Percentiles rank a stretch among this genome's conserved stretches.
Evolutionary conservation across 2,797 vertebrate genomes (phyloP).

Genomic region (Diplodus puntazzo): DNA sequence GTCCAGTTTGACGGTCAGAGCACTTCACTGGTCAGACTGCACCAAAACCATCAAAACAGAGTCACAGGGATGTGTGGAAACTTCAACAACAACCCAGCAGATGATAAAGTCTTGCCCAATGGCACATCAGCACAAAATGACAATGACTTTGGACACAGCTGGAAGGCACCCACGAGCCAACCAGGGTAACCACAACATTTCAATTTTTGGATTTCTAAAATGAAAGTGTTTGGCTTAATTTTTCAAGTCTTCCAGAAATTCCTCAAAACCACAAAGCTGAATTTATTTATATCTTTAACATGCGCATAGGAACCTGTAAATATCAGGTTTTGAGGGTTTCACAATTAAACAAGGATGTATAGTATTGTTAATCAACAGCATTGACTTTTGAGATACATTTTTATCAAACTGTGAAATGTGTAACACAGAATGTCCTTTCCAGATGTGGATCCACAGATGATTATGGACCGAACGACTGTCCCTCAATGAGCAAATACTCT

Average conservation of each 20-base stretch:
- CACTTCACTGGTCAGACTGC: slow-evolving; percentile 68
- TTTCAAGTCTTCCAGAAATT: too few species aligned
- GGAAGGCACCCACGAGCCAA: slow-evolving; percentile 72
- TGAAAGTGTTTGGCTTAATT: too few species aligned
- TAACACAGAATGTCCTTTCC: not conserved
- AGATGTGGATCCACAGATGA: slow-evolving; percentile 70
- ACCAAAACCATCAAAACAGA: slow-evolving; percentile 21
- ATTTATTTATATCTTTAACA: too few species aligned
- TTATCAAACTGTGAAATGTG: too few species aligned
- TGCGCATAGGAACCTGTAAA: too few species aligned
- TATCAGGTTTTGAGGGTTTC: too few species aligned
- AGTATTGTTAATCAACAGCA: too few species aligned
- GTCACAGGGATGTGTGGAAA: slow-evolving; percentile 78
- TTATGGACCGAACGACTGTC: slow-evolving; percentile 41
- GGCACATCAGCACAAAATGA: slow-evolving; percentile 69
- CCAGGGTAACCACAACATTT: slow-evolving; percentile 61
- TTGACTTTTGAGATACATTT: too few species aligned
- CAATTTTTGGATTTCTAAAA: too few species aligned
- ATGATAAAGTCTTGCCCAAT: slow-evolving; percentile 73
- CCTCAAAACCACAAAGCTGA: too few species aligned
- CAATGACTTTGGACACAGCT: slow-evolving; percentile 72
- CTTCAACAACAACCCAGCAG: slow-evolving; percentile 69
- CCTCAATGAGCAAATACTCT: slow-evolving; percentile 60
- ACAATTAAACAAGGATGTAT: too few species aligned
- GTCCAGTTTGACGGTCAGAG: slow-evolving; percentile 65